Conservation (phyloP, 2,797 vertebrate genomes). For the Gastrophryne carolinensis region DNA sequence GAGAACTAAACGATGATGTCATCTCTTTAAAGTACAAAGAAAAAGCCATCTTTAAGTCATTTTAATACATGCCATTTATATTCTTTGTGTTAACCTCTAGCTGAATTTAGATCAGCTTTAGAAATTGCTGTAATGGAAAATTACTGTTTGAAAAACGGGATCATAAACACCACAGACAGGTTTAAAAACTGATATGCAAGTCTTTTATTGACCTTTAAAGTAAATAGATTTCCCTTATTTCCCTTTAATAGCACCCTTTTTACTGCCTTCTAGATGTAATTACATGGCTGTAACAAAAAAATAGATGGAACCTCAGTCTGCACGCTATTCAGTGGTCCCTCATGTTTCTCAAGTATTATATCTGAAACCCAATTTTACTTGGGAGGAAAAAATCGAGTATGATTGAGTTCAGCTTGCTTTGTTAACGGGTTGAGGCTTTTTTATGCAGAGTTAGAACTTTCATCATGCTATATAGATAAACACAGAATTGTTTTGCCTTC, state of each 20-base stretch:
- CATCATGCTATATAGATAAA: conserved; percentile 59
- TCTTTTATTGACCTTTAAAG: conserved; percentile 67
- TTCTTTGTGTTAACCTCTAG: too few relatives aligned
- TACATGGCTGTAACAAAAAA: conserved; percentile 69
- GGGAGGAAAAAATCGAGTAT: conserved; percentile 61
- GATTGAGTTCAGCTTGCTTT: conserved; percentile 63
- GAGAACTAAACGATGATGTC: too few relatives aligned
- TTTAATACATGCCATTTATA: too few relatives aligned
- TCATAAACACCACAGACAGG: conserved; percentile 66
- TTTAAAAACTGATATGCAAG: conserved; percentile 65
- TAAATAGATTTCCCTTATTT: conserved; percentile 68
- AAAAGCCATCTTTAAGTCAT: too few relatives aligned
- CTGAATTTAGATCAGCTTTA: background rate
- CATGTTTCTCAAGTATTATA: conserved; percentile 61
- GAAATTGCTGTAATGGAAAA: background rate
- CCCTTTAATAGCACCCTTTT: conserved; percentile 70
- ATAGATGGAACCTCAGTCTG: conserved; percentile 63
- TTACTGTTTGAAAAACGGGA: conserved; percentile 31
- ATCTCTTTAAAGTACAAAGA: too few relatives aligned
- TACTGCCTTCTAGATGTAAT: conserved; percentile 70
- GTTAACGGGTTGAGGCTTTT: conserved; percentile 61
- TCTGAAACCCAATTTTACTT: conserved; percentile 60
- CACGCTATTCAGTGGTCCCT: conserved; percentile 67
- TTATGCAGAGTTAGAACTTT: conserved; percentile 56
- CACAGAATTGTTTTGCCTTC: conserved; percentile 35